Evolutionary conservation across 2,888 invertebrate species (phyloP), one percentile per base, ranked within the genome.

Genomic region (Drosophila dives): DNA sequence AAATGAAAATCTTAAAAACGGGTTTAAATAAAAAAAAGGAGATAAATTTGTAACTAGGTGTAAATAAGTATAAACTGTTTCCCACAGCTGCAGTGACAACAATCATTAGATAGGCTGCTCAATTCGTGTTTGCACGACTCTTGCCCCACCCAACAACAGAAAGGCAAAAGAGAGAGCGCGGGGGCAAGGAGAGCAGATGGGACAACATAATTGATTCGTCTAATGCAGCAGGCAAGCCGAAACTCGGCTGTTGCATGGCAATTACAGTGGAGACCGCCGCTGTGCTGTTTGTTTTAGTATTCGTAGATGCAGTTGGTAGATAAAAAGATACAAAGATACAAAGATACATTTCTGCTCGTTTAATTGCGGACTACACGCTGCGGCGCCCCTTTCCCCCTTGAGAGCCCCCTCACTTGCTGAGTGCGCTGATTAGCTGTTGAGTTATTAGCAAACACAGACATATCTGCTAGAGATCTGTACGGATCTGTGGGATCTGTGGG

Each of bases 371-470:
- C 83, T 75, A 85, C 85, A 85, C 62, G 89, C 85, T 85, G 89
- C 29, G 81, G 54, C 2, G 12, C 61, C n/a, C n/a, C n/a, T n/a
- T n/a, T n/a, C 34, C 17, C 20, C 11, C 26, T n/a, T 4, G 1
- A 10, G 5, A 29, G 29, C 6, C 6, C 29, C 5, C 29, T 12
- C 42, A 12, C 17, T 54, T n/a, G 38, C 33, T 50, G 67, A 63
- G 56, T 66, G 80, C 66, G 74, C 86, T 90, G 86, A 90, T 86
- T 86, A 86, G 87, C 82, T 89, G 90, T 90, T 86, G 89, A 90
- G 89, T 84, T 90, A 86, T 90, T 90, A 90, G 86, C 90, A 90
- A 90, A 86, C 85, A 90, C 61, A 85, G 87, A 86, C 88, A 69
- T 68, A 55, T 64, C 67, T 66, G 63, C 48, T 50, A 69, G 61